Percentiles rank a stretch among this genome's conserved stretches.
Conservation (phyloP, 2,797 vertebrate species). For the Poeciliopsis infans region DNA sequence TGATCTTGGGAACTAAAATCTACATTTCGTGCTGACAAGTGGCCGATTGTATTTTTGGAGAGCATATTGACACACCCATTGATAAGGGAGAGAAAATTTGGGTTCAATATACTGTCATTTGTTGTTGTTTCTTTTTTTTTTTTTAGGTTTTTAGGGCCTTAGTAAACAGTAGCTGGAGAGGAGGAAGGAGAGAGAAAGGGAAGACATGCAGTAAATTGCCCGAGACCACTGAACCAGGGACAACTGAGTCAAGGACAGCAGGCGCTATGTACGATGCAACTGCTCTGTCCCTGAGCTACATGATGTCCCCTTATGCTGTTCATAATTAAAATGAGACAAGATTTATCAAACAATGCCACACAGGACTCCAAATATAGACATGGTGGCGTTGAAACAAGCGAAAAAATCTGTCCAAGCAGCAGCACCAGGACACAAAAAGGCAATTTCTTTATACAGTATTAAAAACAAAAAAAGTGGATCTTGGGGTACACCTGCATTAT, state of each 20-base stretch:
- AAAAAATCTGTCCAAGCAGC: neutral
- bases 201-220: neutral
- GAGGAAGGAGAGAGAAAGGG: neutral
- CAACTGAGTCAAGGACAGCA: neutral
- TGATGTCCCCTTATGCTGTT: neutral
- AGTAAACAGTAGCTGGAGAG: neutral
- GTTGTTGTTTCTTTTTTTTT: too few relatives aligned
- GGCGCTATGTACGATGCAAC: neutral
- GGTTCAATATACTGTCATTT: neutral
- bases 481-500: neutral
- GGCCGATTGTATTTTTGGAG: neutral
- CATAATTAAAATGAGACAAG: neutral
- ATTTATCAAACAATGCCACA: neutral
- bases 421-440: neutral
- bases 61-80: neutral
- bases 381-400: neutral
- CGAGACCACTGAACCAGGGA: too few relatives aligned
- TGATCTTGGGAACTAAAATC: neutral
- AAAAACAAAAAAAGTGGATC: neutral
- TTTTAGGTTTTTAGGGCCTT: neutral
- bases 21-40: neutral
- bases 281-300: neutral
- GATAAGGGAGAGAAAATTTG: neutral
- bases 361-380: neutral
- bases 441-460: neutral